phyloP scores from a whole-genome alignment of 2,797 vertebrate species.

The Chlorospingus flavigularis region DNA sequence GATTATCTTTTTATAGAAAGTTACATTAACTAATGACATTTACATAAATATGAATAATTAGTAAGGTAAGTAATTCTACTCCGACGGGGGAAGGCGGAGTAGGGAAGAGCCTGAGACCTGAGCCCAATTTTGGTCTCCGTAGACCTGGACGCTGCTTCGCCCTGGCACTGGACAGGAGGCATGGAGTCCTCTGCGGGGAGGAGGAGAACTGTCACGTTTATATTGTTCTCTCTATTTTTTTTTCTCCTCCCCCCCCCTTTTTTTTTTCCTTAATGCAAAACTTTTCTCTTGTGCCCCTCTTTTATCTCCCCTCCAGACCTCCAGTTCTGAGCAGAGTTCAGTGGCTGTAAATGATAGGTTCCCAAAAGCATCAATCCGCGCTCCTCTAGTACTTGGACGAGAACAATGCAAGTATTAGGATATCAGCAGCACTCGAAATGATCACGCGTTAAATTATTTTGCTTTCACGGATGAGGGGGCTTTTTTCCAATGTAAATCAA shows the following conservation, averaged over 20 bases:
- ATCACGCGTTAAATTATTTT: slow-evolving; percentile 88
- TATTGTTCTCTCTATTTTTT: neutral
- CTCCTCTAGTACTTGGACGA: slow-evolving; percentile 46
- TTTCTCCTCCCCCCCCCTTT: fast-evolving
- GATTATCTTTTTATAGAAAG: slow-evolving; percentile 71
- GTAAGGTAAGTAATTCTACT: slow-evolving; percentile 52
- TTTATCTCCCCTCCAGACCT: slow-evolving; percentile 34
- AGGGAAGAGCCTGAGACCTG: neutral
- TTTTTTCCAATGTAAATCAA: slow-evolving; percentile 88
- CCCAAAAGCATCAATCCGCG: slow-evolving; percentile 64
- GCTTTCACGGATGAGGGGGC: slow-evolving; percentile 87
- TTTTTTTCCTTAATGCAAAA: neutral
- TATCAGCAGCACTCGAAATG: slow-evolving; percentile 81
- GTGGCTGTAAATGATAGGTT: slow-evolving; percentile 73
- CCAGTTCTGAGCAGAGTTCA: slow-evolving; percentile 62
- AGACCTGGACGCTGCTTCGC: neutral
- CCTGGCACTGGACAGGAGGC: neutral
- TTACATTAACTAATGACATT: slow-evolving; percentile 70
- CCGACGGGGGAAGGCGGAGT: neutral
- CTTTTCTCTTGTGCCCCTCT: slow-evolving; percentile 25
- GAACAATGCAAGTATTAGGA: slow-evolving; percentile 79
- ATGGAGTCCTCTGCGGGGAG: neutral
- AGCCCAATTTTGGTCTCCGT: neutral
- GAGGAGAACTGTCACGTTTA: neutral
- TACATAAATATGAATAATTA: slow-evolving; percentile 69